Evolutionary conservation across 2,888 invertebrate genomes (phyloP).

Genomic region (Synergus japonicus): DNA sequence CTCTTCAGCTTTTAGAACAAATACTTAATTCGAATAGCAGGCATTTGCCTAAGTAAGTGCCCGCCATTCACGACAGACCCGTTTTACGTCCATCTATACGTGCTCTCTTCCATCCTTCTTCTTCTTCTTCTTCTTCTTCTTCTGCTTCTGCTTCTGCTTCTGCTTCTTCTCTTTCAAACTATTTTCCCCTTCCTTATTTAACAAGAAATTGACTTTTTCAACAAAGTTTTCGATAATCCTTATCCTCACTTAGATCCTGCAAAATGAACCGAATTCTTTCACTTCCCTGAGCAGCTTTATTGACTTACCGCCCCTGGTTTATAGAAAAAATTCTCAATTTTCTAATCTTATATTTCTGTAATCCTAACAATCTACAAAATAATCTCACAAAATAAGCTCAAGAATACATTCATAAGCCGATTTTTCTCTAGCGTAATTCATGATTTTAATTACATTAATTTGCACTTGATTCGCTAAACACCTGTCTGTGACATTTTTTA

Average conservation of each 20-base stretch:
- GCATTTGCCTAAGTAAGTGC: conserved; percentile 76
- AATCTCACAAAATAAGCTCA: no score
- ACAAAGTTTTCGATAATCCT: conserved; percentile 31
- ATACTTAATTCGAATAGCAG: conserved; percentile 76
- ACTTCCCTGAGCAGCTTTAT: not conserved
- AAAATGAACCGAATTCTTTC: conserved; percentile 6
- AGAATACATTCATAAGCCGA: not conserved
- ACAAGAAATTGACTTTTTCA: conserved; percentile 48
- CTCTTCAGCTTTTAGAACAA: conserved; percentile 74
- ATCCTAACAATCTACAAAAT: no score
- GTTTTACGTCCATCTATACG: conserved; percentile 65
- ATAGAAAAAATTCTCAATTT: not conserved
- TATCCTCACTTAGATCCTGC: not conserved
- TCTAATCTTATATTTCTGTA: no score
- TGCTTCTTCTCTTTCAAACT: conserved; percentile 43
- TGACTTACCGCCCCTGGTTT: not conserved
- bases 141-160: conserved; percentile 41
- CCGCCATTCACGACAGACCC: conserved; percentile 70
- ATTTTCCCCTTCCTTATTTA: conserved; percentile 46
- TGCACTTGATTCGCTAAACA: not conserved
- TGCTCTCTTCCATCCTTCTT: conserved; percentile 45
- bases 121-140: conserved; percentile 35
- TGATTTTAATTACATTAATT: not conserved
- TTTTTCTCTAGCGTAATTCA: conserved; percentile 5
- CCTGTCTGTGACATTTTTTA: not conserved